Conservation (phyloP, 2,113 vertebrate species). For the Epinephelus lanceolatus region DNA sequence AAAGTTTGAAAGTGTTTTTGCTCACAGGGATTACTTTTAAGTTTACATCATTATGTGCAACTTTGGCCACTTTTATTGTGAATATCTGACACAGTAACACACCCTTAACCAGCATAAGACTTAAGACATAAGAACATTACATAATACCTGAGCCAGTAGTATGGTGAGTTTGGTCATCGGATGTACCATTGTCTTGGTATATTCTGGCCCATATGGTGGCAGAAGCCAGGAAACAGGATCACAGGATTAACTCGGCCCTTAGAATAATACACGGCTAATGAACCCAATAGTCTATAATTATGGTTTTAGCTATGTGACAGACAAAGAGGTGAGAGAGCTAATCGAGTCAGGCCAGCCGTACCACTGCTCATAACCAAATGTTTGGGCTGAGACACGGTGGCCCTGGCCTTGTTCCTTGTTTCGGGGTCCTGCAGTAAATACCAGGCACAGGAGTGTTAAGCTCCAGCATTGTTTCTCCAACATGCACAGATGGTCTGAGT, state of each 20-base stretch:
- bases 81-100: too few species aligned
- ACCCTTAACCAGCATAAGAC: conserved; percentile 15
- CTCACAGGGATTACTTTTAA: too few species aligned
- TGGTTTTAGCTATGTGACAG: conserved; percentile 56
- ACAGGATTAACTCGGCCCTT: conserved; percentile 62
- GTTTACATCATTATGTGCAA: too few species aligned
- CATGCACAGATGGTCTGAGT: conserved; percentile 16
- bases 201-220: conserved; percentile 70
- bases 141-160: conserved; percentile 48
- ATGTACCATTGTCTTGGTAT: conserved; percentile 22
- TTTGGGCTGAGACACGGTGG: conserved; percentile 33
- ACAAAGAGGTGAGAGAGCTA: conserved; percentile 67
- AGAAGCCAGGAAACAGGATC: conserved; percentile 54
- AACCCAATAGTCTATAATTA: conserved; percentile 69
- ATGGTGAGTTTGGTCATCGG: conserved; percentile 4
- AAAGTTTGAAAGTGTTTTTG: too few species aligned
- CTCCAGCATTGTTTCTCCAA: conserved; percentile 31
- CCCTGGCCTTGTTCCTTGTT: conserved; percentile 7
- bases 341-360: conserved; percentile 37
- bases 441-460: conserved; percentile 32
- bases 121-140: conserved; percentile 55
- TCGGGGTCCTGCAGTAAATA: conserved; percentile 30
- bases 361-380: conserved; percentile 41
- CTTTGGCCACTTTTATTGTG: too few species aligned
- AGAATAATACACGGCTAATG: conserved; percentile 69